Evolutionary conservation across 2,113 vertebrate genomes (phyloP).

Genomic region (Oreochromis niloticus): DNA sequence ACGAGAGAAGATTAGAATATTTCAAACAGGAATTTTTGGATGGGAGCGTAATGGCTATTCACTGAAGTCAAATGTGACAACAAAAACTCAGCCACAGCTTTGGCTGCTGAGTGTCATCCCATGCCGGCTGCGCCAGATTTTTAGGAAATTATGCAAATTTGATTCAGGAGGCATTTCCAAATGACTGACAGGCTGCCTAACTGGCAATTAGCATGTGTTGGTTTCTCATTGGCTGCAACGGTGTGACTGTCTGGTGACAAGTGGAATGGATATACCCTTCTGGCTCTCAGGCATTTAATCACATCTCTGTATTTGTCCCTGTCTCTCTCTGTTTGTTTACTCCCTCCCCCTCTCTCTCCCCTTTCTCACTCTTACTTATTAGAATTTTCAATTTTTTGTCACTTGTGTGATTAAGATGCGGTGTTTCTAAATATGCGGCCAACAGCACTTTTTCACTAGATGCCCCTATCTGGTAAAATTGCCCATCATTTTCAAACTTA

Average conservation of each 20-base stretch:
- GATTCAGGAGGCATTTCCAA: slow-evolving; percentile 19
- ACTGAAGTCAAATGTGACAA: slow-evolving; percentile 34
- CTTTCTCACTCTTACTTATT: neutral
- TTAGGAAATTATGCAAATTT: slow-evolving; percentile 55
- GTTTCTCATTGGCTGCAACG: slow-evolving; percentile 34
- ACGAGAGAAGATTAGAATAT: neutral
- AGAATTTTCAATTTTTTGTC: neutral
- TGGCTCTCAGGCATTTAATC: slow-evolving; percentile 14
- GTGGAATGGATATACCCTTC: slow-evolving; percentile 23
- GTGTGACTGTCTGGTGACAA: slow-evolving; percentile 42
- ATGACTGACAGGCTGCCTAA: slow-evolving; percentile 54
- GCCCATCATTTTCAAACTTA: neutral
- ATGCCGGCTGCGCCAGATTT: neutral
- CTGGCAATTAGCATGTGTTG: slow-evolving; percentile 52
- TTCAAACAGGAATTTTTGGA: neutral
- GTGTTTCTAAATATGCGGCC: neutral
- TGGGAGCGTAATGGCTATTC: slow-evolving; percentile 11
- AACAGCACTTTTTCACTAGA: neutral
- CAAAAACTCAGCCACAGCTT: neutral
- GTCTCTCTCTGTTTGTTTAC: neutral
- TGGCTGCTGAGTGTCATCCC: neutral
- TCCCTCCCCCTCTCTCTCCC: neutral
- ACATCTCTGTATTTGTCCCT: slow-evolving; percentile 10
- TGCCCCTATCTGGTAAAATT: neutral
- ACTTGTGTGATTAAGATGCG: neutral